These are phyloP conservation scores for Galbula dea DNA, from an alignment of 2,113 vertebrate species.

Conservation along the genomic window DNA sequence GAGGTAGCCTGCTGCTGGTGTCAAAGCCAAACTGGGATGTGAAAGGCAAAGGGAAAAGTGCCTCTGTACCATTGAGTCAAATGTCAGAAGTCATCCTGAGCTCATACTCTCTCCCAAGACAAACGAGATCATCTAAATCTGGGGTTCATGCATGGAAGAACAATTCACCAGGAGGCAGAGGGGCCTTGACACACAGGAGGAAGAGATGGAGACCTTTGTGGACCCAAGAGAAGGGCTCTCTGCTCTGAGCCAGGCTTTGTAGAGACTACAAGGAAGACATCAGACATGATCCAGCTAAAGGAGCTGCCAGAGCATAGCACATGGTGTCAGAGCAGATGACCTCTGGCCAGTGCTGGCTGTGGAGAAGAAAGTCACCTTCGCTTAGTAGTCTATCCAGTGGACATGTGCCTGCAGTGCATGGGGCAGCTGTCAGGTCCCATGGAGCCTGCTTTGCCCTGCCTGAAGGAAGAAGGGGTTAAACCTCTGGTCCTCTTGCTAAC, in stretches of 20 bases:
- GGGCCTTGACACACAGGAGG: background rate
- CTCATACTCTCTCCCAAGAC: background rate
- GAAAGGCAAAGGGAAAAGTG: background rate
- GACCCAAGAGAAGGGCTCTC: background rate
- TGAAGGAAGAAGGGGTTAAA: constrained; percentile 10
- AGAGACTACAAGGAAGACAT: background rate
- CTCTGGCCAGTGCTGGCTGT: background rate
- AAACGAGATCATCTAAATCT: background rate
- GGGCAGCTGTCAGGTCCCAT: background rate
- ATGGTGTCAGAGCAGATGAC: background rate
- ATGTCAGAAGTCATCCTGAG: background rate
- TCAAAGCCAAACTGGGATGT: background rate
- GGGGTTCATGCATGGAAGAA: background rate
- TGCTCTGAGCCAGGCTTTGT: background rate
- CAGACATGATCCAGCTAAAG: background rate
- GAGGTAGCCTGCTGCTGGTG: background rate
- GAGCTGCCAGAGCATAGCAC: background rate
- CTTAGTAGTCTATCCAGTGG: rapidly evolving
- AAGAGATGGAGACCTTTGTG: background rate
- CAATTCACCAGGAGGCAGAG: background rate
- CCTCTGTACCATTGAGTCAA: rapidly evolving
- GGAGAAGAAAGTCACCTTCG: background rate
- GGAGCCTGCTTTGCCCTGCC: background rate
- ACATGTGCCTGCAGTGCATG: rapidly evolving
- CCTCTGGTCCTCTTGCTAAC: background rate